Base-by-base conservation (phyloP, 2,113 vertebrate species). In the Rhea pennata region DNA sequence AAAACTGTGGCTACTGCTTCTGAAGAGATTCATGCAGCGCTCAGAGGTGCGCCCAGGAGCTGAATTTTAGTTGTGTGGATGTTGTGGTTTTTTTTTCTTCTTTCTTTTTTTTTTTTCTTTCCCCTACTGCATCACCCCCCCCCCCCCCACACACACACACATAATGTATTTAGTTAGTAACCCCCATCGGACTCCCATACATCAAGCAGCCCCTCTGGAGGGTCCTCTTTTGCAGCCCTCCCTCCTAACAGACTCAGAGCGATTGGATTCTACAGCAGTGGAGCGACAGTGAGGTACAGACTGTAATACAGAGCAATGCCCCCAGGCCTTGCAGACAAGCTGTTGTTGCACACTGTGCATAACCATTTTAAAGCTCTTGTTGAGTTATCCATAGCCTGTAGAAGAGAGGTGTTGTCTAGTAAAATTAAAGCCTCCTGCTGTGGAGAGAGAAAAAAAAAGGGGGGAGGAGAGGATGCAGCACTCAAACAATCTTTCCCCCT, bases 181-280 rank as follows among this genome's bases (percentile, higher is more conserved):
- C 33, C 64, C 61, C 3, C 12, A 0, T 11, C 64, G 27, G 44
- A 26, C 15, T 8, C 14, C 7, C 2, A 1, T 3, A 13, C 29
- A 51, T 7, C 17, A 33, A 40, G 5, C 0, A 58, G 14, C 9
- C 36, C 39, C 7, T 14, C 29, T 44, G 59, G 44, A 66, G 70
- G 70, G 3, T 23, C 21, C 46, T 22, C 24, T 22, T 50, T 74
- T 87, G 40, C 40, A 76, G 17, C 22, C 24, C 46, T 8, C 31
- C 31, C 12, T 80, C 12, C 20, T 2, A 15, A 56, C 8, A 48
- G 22, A 17, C 14, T 27, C 27, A 59, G 39, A 27, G 6, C 29
- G 27, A 6, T 10, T 48, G 50, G 20, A n/a, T 69, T 11, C 46
- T 48, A 27, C 48, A 21, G 61, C 0, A 1, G 66, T 27, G 42